Base-by-base conservation (phyloP, 2,888 invertebrate genomes). In the Volucella inflata region DNA sequence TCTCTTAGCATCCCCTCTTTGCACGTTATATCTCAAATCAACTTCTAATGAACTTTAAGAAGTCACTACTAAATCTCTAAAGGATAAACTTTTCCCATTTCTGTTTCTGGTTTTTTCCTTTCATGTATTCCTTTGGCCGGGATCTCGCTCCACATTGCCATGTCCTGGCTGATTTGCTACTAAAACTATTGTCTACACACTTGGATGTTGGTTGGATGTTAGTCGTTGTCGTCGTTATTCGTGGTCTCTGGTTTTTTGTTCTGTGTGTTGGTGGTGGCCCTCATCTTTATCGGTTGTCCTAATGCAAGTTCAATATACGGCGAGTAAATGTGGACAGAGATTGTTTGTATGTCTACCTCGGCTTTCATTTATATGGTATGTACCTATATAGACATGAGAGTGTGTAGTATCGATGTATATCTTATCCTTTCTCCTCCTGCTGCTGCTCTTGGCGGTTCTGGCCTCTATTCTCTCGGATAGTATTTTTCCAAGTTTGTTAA, bases 41-140 rank as follows among this genome's bases (percentile, higher is more conserved):
- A 85, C 85, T 85, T 85, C 85, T 85, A 81, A 85, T 85, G 85
- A 85, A 85, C 81, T 85, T 85, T 81, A 81, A 85, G 81, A 81
- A 85, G 81, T 85, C 85, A 80, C 76, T 81, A 71, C 71, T 81
- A 85, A 85, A 85, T 77, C 85, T 85, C 85, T 65, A 77, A 81
- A 72, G 85, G 71, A 85, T 85, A 85, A 85, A 85, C 85, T 85
- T 85, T 85, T 85, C 72, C 67, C 72, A 85, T 85, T 85, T 76
- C 51, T 36, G 30, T 30, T 30, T 30, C 30, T 30, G 30, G 30
- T 46, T 40, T 44, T 68, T 64, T 70, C 30, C 40, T 12, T 21
- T 59, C 8, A 8, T 16, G 42, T 21, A 50, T 16, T 14, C 11
- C 42, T 14, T 16, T 38, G 48, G 3, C 16, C 14, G 8, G 8